phyloP scores from a whole-genome alignment of 2,888 invertebrate genomes.

The Chloroclystis v-ata region DNA sequence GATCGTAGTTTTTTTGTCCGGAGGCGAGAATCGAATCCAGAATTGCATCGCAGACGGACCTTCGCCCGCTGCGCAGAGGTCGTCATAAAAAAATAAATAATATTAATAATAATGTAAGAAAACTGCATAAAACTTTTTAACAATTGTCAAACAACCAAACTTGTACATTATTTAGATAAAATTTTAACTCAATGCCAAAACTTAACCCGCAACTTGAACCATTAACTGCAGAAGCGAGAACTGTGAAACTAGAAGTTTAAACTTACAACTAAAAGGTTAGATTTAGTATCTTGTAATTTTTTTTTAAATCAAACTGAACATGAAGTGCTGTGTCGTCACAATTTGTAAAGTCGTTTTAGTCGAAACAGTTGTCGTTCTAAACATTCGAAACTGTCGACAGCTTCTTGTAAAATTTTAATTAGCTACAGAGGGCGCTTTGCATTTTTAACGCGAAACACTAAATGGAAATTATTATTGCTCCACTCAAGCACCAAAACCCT shows the following conservation, averaged over 20 bases:
- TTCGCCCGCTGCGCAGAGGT: too few species aligned
- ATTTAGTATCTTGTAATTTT: too few species aligned
- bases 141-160: not conserved
- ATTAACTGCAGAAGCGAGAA: constrained; percentile 3
- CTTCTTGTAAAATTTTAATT: constrained; percentile 45
- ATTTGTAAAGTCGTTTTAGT: too few species aligned
- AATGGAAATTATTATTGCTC: constrained; percentile 40
- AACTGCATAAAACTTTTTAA: too few species aligned
- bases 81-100: too few species aligned
- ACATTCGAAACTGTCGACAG: constrained; percentile 9
- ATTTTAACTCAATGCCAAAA: not conserved
- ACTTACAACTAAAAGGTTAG: constrained; percentile 2
- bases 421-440: constrained; percentile 35
- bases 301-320: too few species aligned
- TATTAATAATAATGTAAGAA: too few species aligned
- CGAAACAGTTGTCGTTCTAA: constrained; percentile 4
- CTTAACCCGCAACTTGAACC: not conserved
- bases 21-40: too few species aligned
- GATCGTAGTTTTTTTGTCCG: too few species aligned
- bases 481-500: constrained; percentile 19
- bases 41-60: not conserved
- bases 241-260: constrained; percentile 1
- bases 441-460: constrained; percentile 39
- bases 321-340: too few species aligned
- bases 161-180: not conserved